Evolutionary conservation across 1,140 invertebrate genomes (phyloP).

Genomic region (Hypothenemus hampei): DNA sequence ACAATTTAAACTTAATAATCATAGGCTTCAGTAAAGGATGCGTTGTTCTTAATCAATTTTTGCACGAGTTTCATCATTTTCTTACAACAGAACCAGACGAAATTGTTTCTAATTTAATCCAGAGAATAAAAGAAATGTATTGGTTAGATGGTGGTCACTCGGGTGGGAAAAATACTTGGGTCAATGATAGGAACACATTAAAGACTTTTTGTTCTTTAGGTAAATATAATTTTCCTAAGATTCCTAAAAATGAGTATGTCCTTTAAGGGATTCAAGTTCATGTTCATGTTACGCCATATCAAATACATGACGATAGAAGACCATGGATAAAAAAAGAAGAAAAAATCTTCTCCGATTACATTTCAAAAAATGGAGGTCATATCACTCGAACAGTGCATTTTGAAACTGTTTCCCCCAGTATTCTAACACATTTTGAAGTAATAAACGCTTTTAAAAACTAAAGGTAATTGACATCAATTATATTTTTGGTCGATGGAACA

Average conservation of each 20-base stretch:
- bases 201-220: conserved; percentile 63
- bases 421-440: conserved; percentile 68
- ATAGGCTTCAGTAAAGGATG: conserved; percentile 91
- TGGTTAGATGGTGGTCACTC: conserved; percentile 86
- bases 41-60: conserved; percentile 83
- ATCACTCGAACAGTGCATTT: conserved; percentile 62
- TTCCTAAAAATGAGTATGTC: neutral
- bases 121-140: conserved; percentile 66
- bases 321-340: conserved; percentile 82
- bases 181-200: conserved; percentile 66
- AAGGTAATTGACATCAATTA: neutral
- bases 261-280: conserved; percentile 59
- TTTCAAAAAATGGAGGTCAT: conserved; percentile 59
- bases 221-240: conserved; percentile 33
- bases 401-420: conserved; percentile 54
- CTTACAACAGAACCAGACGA: conserved; percentile 54
- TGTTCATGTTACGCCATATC: conserved; percentile 81
- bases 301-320: conserved; percentile 66
- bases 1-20: conserved; percentile 58
- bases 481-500: too few species aligned
- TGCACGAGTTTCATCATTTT: conserved; percentile 75
- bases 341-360: conserved; percentile 62
- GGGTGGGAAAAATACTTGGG: conserved; percentile 78
- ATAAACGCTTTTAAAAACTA: conserved; percentile 50
- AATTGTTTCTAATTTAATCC: conserved; percentile 54